Conservation (phyloP, 2,888 invertebrate genomes). For the Scotopteryx bipunctaria region DNA sequence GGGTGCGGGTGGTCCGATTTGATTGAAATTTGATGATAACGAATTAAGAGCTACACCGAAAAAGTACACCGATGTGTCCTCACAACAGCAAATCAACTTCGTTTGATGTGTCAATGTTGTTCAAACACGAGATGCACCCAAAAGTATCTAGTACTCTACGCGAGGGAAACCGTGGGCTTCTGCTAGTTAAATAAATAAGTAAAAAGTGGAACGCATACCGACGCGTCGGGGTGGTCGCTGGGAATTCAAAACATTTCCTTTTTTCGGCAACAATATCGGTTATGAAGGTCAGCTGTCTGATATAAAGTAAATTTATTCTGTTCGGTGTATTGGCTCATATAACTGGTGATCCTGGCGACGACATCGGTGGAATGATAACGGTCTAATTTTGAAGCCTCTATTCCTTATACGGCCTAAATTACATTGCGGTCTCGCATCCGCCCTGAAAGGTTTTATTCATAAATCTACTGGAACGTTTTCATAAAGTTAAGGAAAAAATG, state of each 20-base stretch:
- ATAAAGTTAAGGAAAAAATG: conserved; percentile 75
- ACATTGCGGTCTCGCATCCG: conserved; percentile 73
- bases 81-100: no score
- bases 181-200: conserved; percentile 56
- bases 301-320: conserved; percentile 82
- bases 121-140: no score
- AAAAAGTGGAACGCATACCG: conserved; percentile 50
- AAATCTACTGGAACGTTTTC: conserved; percentile 79
- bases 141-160: no score
- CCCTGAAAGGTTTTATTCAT: conserved; percentile 82
- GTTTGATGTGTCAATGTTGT: no score
- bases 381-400: conserved; percentile 76
- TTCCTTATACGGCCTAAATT: conserved; percentile 75
- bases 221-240: conserved; percentile 49
- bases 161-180: no score
- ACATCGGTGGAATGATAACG: conserved; percentile 80
- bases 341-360: conserved; percentile 77
- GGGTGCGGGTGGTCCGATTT: no score
- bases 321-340: conserved; percentile 80
- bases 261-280: conserved; percentile 76
- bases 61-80: no score
- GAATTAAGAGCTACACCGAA: no score
- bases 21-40: no score
- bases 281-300: conserved; percentile 78
- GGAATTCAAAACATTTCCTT: conserved; percentile 67